Base-by-base conservation (phyloP, 1,140 invertebrate genomes). In the Temnothorax longispinosus region DNA sequence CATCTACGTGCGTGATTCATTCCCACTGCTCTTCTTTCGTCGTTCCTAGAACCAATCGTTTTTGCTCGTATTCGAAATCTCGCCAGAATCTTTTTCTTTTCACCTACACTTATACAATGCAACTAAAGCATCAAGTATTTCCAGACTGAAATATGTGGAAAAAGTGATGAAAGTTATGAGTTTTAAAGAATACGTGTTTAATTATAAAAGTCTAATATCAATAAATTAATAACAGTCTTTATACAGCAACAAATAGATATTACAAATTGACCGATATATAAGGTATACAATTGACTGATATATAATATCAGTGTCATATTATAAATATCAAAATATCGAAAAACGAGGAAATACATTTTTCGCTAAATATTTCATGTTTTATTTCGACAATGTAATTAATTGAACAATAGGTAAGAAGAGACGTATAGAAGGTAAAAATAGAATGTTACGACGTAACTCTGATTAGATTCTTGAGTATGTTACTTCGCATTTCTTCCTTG, bases 1-100 rank as follows among this genome's bases (percentile, higher is more conserved):
- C 71, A 75, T 76, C 82, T 85, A 78, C 64, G 72, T 60, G 50
- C 50, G 32, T 62, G 15, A 44, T 41, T 62, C 27, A 71, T 78
- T 69, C 81, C 74, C 72, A 75, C 84, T 89, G 76, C 72, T 85
- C 64, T 64, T 58, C 67, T 52, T 38, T 56, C 18, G 52, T 60
- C 77, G 67, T 32, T 60, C 78, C 77, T 72, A 67, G 69, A 56
- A 85, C 58, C 71, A 77, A 85, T 62, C 10, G n/a, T 50, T 60
- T 86, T 54, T 21, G 7, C 18, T 32, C 56, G 15, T 60, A 8
- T 4, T 4, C 27, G 54, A 75, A 84, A 62, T 60, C 27, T 56
- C 58, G 32, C 10, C n/a, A 8, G 5, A 69, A 69, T 38, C 27
- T 21, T 87, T 58, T 44, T 15, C 27, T 27, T 27, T 27, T 87